Evolutionary conservation across 2,888 invertebrate genomes (phyloP).

Genomic region (Lissonota sp.): DNA sequence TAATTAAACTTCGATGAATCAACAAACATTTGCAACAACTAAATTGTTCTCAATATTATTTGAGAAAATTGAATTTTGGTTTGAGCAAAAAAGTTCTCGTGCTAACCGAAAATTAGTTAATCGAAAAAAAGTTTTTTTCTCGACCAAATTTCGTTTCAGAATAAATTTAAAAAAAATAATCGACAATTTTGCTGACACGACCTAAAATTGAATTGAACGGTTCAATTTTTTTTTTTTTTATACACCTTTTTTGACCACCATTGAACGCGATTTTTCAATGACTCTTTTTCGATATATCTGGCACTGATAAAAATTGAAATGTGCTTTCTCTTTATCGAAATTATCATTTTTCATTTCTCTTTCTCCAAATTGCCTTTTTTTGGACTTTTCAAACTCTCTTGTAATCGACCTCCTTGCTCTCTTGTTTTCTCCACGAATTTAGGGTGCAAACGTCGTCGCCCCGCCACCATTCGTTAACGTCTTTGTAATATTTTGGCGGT

Average conservation of each 20-base stretch:
- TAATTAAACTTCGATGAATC: neutral
- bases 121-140: neutral
- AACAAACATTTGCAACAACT: neutral
- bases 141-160: neutral
- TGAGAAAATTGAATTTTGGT: neutral
- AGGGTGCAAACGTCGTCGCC: constrained; percentile 91
- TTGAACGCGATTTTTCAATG: neutral
- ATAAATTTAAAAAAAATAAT: neutral
- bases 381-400: constrained; percentile 66
- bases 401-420: constrained; percentile 64
- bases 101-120: neutral
- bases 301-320: neutral
- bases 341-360: neutral
- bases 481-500: constrained; percentile 88
- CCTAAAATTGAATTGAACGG: too few relatives aligned
- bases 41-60: neutral
- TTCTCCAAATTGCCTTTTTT: neutral
- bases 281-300: neutral
- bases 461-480: constrained; percentile 97
- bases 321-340: neutral
- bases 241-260: neutral
- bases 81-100: neutral
- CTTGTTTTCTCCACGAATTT: constrained; percentile 87
- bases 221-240: neutral
- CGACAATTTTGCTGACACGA: too few relatives aligned